Evolutionary conservation across 2,888 invertebrate species (phyloP), one percentile per base, ranked within the genome.

Genomic region (Melinaea menophilus): DNA sequence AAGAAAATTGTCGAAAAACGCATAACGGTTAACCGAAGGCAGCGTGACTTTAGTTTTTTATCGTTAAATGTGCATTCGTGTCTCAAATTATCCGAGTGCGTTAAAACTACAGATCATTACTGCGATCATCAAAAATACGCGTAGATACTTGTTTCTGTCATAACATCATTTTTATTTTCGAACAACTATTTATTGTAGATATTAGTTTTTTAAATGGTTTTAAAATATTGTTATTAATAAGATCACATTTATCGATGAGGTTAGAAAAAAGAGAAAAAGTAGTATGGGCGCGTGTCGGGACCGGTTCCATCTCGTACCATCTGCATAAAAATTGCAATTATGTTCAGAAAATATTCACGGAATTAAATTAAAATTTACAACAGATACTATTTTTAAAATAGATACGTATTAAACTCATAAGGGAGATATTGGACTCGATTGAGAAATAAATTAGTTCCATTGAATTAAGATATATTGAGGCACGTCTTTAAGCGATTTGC

Each of bases 201-300:
- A 3, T n/a, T 9, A 46, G 46, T 46, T n/a, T n/a, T 12, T n/a
- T 46, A 46, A 12, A 46, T 12, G 9, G 11, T 46, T 12, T 46
- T 12, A 12, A 46, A 12, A 46, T 7, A 46, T 12, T 48, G 13
- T 48, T 13, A 3, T 4, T n/a, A 5, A 48, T 48, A 48, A n/a
- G 7, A 48, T 4, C 48, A 48, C 3, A 51, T 5, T 7, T 31
- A 51, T 9, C 1, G 3, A 31, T 51, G 31, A 51, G 9, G 5
- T 51, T 7, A 31, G 11, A 51, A 7, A 9, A 11, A 31, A 11
- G 56, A 22, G 62, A 62, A 65, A 61, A 59, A 56, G 65, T 65
- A 62, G 65, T 51, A 55, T 22, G 35, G 66, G 66, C 68, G 68
- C 68, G 68, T 68, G 68, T 66, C 68, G 61, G 2, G 31, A 51